Percentiles rank a stretch among this genome's conserved stretches.
Evolutionary conservation across 2,797 vertebrate species (phyloP).

Genomic region (Cyclopterus lumpus): DNA sequence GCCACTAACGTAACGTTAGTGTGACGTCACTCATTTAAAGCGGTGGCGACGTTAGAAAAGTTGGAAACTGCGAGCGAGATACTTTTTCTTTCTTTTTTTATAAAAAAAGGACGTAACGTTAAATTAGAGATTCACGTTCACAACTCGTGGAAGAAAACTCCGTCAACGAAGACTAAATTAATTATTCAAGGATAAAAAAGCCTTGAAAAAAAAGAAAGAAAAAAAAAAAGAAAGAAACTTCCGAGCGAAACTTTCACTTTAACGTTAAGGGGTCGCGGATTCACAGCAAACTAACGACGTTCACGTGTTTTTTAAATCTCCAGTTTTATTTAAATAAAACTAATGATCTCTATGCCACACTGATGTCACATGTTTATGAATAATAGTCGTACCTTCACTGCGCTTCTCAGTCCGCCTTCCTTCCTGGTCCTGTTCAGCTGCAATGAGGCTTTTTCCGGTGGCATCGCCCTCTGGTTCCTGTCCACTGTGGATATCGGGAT

Average conservation of each 20-base stretch:
- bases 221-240: neutral
- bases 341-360: accelerated
- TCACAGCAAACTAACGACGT: neutral
- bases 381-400: constrained; percentile 52
- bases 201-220: neutral
- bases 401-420: constrained; percentile 65
- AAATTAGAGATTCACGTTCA: neutral
- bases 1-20: neutral
- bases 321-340: neutral
- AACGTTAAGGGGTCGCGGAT: neutral
- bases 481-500: neutral
- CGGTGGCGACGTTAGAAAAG: neutral
- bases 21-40: no score
- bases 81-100: no score
- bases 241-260: neutral
- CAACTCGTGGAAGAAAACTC: neutral
- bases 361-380: accelerated
- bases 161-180: neutral
- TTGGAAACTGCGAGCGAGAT: neutral
- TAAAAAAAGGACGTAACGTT: no score
- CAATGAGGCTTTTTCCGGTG: constrained; percentile 80
- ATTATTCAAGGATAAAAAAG: neutral
- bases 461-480: constrained; percentile 8
- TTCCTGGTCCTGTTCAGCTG: constrained; percentile 63
- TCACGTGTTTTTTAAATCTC: accelerated